Percentiles rank a stretch among this genome's conserved stretches.
Evolutionary conservation across 2,113 vertebrate genomes (phyloP).

Genomic region (Oostethus manadensis): DNA sequence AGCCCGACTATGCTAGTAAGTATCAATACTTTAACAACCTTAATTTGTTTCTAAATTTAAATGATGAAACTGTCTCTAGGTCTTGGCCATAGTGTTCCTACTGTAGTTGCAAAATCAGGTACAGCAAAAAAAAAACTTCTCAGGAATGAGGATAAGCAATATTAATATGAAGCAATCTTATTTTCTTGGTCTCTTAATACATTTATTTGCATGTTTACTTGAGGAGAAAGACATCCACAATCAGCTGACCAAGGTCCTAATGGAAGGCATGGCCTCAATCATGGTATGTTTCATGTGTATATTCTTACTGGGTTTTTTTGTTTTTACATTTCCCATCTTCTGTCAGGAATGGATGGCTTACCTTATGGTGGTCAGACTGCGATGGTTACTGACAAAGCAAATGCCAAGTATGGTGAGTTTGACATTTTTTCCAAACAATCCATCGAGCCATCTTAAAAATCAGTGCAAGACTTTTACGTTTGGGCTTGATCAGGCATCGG

Average conservation of each 20-base stretch:
- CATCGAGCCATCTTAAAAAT: background rate
- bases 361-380: conserved; percentile 34
- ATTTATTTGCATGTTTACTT: conserved; percentile 1
- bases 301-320: background rate
- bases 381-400: conserved; percentile 24
- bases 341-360: conserved; percentile 44
- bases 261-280: conserved; percentile 36
- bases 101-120: conserved; percentile 48
- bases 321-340: background rate
- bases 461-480: background rate
- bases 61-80: conserved; percentile 16
- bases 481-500: conserved; percentile 49
- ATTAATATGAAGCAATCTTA: background rate
- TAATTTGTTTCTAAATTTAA: background rate
- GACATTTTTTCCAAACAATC: background rate
- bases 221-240: conserved; percentile 55
- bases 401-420: conserved; percentile 49
- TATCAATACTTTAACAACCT: background rate
- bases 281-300: conserved; percentile 24
- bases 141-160: no score
- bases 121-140: no score
- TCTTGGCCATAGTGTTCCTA: conserved; percentile 28
- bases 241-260: conserved; percentile 38
- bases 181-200: background rate
- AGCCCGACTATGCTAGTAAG: conserved; percentile 55